These are phyloP conservation scores for Apomyelois bistriatella DNA, from an alignment of 2,888 invertebrate species.

Conservation along the genomic window DNA sequence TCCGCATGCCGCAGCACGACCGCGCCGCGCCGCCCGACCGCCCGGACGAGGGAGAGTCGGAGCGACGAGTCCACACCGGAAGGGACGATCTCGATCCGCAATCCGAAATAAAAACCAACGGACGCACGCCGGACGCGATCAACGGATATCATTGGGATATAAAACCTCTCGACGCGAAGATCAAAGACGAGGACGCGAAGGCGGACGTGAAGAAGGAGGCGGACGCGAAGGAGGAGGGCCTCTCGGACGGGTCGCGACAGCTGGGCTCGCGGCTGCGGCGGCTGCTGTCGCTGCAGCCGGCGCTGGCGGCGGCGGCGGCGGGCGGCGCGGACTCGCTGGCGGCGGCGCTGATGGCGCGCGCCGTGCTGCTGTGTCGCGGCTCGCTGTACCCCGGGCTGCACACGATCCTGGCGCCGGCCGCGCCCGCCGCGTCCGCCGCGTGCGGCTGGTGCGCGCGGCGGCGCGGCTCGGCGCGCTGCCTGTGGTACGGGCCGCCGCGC, in stretches of 20 bases:
- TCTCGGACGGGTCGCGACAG: too few relatives aligned
- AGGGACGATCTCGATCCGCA: background rate
- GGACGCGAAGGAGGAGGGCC: conserved; percentile 10
- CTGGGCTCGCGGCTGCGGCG: conserved; percentile 6
- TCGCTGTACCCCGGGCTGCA: conserved; percentile 80
- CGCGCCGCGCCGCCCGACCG: conserved; percentile 18
- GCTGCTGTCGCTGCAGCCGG: background rate
- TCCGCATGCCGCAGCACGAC: conserved; percentile 28
- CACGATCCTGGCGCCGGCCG: conserved; percentile 75
- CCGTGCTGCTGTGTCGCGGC: conserved; percentile 66
- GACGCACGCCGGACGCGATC: conserved; percentile 18
- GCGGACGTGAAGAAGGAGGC: conserved; percentile 12
- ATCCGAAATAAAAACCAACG: background rate
- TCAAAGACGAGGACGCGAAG: conserved; percentile 21
- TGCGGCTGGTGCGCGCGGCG: conserved; percentile 56
- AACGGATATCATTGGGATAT: background rate
- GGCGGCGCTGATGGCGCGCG: conserved; percentile 67
- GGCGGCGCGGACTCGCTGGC: conserved; percentile 37
- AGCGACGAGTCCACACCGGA: too few relatives aligned
- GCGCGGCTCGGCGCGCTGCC: conserved; percentile 52
- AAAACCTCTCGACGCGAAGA: conserved; percentile 15
- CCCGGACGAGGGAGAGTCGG: too few relatives aligned
- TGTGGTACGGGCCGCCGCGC: conserved; percentile 77
- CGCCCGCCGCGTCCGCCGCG: conserved; percentile 31
- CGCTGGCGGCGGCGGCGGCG: conserved; percentile 18